Base-by-base conservation (phyloP, 2,113 vertebrate species). In the Muntiacus muntjak region DNA sequence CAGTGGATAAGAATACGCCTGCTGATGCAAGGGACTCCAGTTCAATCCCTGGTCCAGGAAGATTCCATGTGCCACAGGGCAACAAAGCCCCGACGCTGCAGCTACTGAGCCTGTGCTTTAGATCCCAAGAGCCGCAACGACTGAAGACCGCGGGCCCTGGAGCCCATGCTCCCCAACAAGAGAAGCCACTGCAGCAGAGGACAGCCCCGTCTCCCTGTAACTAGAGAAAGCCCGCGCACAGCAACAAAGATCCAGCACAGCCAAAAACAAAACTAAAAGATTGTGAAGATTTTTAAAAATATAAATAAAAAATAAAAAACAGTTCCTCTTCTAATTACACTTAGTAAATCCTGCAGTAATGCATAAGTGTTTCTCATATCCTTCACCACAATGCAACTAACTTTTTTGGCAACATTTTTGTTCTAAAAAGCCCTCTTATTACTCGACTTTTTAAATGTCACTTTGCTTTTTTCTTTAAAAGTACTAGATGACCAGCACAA, bases 281-380 rank as follows among this genome's bases (percentile, higher is more conserved):
- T 26, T 3, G 6, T 76, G 40, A 14, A 76, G 30, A 26, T 26
- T 11, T 76, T 43, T 76, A n/a, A n/a, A n/a, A n/a, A n/a, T n/a
- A n/a, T n/a, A n/a, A n/a, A n/a, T n/a, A n/a, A n/a, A n/a, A n/a
- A 25, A 43, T 40, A 71, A 3, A 40, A 97, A 91, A 26, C 84
- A 90, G 40, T 78, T 55, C 47, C 47, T 30, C 50, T 94, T 45
- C 89, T 71, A 74, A 86, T 21, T 58, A 62, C 5, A 76, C 15
- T 67, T 54, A 43, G 28, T 45, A 87, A 90, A 88, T n/a, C 54
- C 52, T 58, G 15, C 17, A 36, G 43, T 86, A n/a, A 82, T 71
- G n/a, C 21, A 23, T 5, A 45, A 45, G 23, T 15, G 6, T 33
- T 52, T 84, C 55, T 19, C 52, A 4, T 10, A 43, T 45, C 25